These are phyloP conservation scores for Apis laboriosa DNA, from an alignment of 1,140 invertebrate genomes.

Conservation along the genomic window DNA sequence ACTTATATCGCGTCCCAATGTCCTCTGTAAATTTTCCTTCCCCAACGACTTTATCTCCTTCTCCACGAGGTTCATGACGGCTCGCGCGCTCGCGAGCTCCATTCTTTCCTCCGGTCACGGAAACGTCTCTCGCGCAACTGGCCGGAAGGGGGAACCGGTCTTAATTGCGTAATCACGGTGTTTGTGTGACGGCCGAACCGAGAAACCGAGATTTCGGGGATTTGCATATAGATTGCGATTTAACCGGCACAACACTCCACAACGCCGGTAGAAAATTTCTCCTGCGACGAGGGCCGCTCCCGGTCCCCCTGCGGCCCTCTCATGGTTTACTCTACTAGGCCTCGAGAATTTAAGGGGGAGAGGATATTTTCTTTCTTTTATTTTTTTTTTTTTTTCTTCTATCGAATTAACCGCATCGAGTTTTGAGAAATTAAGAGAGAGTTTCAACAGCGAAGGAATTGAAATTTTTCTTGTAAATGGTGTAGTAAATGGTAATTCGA, in stretches of 20 bases:
- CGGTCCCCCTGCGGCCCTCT: too few relatives aligned
- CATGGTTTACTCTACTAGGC: too few relatives aligned
- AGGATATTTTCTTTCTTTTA: too few relatives aligned
- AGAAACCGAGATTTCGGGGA: slow-evolving; percentile 32
- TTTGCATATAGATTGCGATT: slow-evolving; percentile 52
- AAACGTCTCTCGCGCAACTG: slow-evolving; percentile 37
- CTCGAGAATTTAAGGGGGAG: too few relatives aligned
- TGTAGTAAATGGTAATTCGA: too few relatives aligned
- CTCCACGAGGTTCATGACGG: neutral
- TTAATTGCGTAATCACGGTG: slow-evolving; percentile 48
- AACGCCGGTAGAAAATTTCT: slow-evolving; percentile 30
- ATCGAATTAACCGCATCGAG: too few relatives aligned
- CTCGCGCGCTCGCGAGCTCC: neutral
- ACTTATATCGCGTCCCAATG: slow-evolving; percentile 51
- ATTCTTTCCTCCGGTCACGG: slow-evolving; percentile 43
- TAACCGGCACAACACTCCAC: slow-evolving; percentile 19
- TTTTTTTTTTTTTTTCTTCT: too few relatives aligned
- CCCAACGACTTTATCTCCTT: slow-evolving; percentile 32
- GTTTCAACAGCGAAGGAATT: too few relatives aligned
- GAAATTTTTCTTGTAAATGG: too few relatives aligned
- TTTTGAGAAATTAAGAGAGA: too few relatives aligned
- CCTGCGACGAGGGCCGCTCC: neutral
- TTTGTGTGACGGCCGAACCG: slow-evolving; percentile 55
- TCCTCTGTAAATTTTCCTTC: slow-evolving; percentile 43
- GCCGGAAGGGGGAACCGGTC: slow-evolving; percentile 19